Percentiles rank a stretch among this genome's conserved stretches.
These are phyloP conservation scores for Microtus richardsoni DNA, from an alignment of 2,113 vertebrate species.

Conservation along the genomic window DNA sequence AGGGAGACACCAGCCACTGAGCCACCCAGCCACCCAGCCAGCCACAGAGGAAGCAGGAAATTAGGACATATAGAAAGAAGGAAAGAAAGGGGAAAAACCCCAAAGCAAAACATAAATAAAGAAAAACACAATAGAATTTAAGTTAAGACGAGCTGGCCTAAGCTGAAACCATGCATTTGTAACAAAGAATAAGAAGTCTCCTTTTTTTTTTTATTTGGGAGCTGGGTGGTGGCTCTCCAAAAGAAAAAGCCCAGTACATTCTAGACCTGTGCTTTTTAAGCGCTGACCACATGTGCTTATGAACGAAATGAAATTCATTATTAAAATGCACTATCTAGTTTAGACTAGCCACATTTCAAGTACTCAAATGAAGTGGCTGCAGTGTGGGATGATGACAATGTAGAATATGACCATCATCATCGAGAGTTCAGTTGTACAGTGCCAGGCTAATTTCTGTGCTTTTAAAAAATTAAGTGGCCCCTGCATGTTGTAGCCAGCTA, in stretches of 20 bases:
- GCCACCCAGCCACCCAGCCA: not conserved
- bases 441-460: not conserved
- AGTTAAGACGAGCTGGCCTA: not conserved
- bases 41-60: not conserved
- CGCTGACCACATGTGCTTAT: not conserved
- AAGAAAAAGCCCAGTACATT: not conserved
- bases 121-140: not conserved
- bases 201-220: not conserved
- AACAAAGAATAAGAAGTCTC: not conserved
- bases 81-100: not conserved
- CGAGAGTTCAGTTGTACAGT: not conserved
- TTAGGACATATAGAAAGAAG: not conserved
- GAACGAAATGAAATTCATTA: conserved; percentile 34
- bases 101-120: not conserved
- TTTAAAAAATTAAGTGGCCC: conserved; percentile 15
- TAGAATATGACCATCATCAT: not conserved
- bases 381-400: not conserved
- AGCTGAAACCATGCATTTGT: not conserved
- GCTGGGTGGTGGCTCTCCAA: not conserved
- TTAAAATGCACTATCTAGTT: conserved; percentile 34
- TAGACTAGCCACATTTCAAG: conserved; percentile 39
- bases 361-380: not conserved
- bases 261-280: not conserved
- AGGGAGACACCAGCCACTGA: not conserved
- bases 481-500: not conserved